Evolutionary conservation across 2,797 vertebrate genomes (phyloP).

Genomic region (Rhodeus uyekii): DNA sequence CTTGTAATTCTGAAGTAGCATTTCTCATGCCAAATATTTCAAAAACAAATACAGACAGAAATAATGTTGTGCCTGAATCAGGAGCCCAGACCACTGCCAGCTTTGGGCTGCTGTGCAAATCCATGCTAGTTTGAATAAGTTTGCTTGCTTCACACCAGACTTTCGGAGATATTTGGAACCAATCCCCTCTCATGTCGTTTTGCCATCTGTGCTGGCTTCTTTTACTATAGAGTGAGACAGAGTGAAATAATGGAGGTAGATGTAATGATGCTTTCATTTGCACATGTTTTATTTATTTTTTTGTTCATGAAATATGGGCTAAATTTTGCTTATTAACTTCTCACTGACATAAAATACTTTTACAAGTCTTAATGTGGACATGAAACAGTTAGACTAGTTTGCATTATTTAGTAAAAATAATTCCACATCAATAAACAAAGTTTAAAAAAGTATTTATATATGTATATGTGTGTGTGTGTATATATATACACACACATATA

Average conservation of each 20-base stretch:
- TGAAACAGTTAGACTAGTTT: too few relatives aligned
- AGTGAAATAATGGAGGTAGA: neutral
- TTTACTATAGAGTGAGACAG: neutral
- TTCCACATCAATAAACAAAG: too few relatives aligned
- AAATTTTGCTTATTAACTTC: neutral
- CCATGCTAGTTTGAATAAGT: conserved; percentile 25
- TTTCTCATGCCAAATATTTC: conserved; percentile 28
- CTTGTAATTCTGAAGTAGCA: conserved; percentile 8
- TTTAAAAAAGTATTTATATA: too few relatives aligned
- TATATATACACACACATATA: too few relatives aligned
- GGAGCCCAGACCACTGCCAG: neutral
- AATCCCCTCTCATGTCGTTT: conserved; percentile 13
- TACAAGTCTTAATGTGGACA: too few relatives aligned
- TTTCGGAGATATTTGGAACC: conserved; percentile 32
- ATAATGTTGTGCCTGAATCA: neutral
- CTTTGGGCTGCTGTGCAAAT: conserved; percentile 11
- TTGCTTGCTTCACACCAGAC: conserved; percentile 22
- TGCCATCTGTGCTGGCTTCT: conserved; percentile 33
- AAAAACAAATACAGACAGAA: conserved; percentile 15
- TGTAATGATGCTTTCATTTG: neutral
- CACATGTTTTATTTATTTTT: neutral
- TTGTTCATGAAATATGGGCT: neutral
- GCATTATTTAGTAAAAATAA: too few relatives aligned
- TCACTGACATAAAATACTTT: neutral
- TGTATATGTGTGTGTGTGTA: too few relatives aligned